Evolutionary conservation across 2,888 invertebrate genomes (phyloP), one percentile per base, ranked within the genome.

Genomic region (Apamea crenata): DNA sequence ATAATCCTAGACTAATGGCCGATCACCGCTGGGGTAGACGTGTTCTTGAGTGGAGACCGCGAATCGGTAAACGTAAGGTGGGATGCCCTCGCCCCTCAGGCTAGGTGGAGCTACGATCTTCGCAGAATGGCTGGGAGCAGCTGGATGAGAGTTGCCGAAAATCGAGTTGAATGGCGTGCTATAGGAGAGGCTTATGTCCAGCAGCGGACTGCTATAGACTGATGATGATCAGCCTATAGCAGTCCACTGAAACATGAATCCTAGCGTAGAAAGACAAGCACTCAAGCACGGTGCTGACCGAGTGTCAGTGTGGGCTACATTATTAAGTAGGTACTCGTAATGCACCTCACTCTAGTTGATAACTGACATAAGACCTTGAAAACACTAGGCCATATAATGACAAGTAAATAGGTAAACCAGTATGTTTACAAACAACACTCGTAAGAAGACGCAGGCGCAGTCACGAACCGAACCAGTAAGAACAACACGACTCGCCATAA

Each of bases 401-500:
- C 71, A 83, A 53, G 36, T 74, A 59, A 84, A 73, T 70, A 73
- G 32, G 14, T 53, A 36, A 47, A 32, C 63, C 1, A 67, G 65
- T 56, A 73, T 87, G 87, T 84, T 85, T 80, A 85, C 85, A 80
- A 85, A 76, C 85, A 74, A 67, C 56, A 75, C 65, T 25, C 50
- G 12, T 25, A 74, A 80, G 84, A 80, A 85, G 85, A 85, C 65
- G 12, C 81, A 76, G 81, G 80, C 74, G 12, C 81, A 76, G 87
- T 85, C 84, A 85, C 85, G 85, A 80, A n/a, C 4, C 53, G 66
- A 47, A 78, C 69, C 29, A 75, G 50, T 77, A 66, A 74, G 25
- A 70, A 84, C 70, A 6, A 84, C 85, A 84, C 87, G 67, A 75
- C 56, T 47, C 65, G 85, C 85, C 81, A 87, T 87, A 87, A 85